Conservation (phyloP, 2,113 vertebrate genomes). For the Ariopsis seemanni region DNA sequence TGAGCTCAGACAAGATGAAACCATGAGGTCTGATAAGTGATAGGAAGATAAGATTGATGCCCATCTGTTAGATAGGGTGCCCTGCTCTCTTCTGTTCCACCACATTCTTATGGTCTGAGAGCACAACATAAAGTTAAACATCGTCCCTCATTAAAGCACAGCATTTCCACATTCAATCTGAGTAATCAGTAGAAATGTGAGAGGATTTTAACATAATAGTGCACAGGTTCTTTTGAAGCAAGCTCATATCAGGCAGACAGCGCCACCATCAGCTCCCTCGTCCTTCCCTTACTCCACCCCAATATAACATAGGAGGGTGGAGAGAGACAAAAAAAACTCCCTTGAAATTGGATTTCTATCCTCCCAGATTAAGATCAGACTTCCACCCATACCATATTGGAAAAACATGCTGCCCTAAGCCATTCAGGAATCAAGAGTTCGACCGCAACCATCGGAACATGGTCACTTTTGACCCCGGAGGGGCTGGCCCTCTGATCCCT, state of each 20-base stretch:
- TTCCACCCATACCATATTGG: constrained; percentile 52
- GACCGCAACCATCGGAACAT: constrained; percentile 47
- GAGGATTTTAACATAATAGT: neutral
- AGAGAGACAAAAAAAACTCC: constrained; percentile 40
- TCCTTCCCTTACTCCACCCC: neutral
- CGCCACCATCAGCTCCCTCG: constrained; percentile 6
- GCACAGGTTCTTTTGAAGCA: constrained; percentile 31
- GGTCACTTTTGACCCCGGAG: constrained; percentile 52
- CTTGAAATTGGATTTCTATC: constrained; percentile 61
- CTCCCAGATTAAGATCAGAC: constrained; percentile 57
- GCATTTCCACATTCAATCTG: constrained; percentile 2
- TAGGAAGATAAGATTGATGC: constrained; percentile 37
- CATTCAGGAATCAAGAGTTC: constrained; percentile 47
- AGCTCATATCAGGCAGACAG: constrained; percentile 38
- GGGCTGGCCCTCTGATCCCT: constrained; percentile 50
- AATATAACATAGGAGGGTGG: constrained; percentile 8
- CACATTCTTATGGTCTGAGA: constrained; percentile 38
- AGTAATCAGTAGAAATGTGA: constrained; percentile 33
- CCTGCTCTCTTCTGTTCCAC: constrained; percentile 29
- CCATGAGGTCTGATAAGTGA: constrained; percentile 47
- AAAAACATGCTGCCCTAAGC: constrained; percentile 55
- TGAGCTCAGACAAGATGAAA: constrained; percentile 46
- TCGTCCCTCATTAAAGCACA: constrained; percentile 7
- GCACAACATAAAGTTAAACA: constrained; percentile 28
- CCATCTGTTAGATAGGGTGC: constrained; percentile 41